Conservation (phyloP, 2,888 invertebrate species). For the Temnothorax rugatulus region DNA sequence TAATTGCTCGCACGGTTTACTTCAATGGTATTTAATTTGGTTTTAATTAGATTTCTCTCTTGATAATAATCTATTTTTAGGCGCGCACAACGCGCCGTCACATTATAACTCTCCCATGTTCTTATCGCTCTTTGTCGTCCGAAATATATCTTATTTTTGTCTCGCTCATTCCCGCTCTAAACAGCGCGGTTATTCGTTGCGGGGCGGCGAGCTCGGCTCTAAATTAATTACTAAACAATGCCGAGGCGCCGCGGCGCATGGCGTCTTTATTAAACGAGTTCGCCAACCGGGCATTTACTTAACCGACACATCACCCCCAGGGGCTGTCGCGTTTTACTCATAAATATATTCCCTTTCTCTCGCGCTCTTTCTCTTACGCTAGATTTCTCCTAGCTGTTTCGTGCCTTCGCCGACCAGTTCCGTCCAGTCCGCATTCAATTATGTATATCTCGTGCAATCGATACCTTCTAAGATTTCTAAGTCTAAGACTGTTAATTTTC, state of each 20-base stretch:
- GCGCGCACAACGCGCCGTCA: neutral
- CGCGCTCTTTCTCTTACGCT: neutral
- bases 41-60: slow-evolving; percentile 31
- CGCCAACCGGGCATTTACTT: slow-evolving; percentile 73
- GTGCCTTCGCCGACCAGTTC: neutral
- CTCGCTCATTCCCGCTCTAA: slow-evolving; percentile 17
- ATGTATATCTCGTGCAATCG: slow-evolving; percentile 11
- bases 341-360: slow-evolving; percentile 29
- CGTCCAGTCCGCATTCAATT: neutral
- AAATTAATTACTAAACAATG: slow-evolving; percentile 81
- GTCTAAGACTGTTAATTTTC: neutral
- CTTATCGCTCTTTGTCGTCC: neutral
- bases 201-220: slow-evolving; percentile 64
- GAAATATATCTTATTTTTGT: slow-evolving; percentile 36
- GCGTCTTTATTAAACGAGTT: slow-evolving; percentile 79
- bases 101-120: neutral
- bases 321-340: slow-evolving; percentile 59
- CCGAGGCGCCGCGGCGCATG: slow-evolving; percentile 61
- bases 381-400: neutral
- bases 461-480: neutral
- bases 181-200: slow-evolving; percentile 18
- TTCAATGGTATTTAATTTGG: slow-evolving; percentile 25
- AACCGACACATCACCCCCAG: slow-evolving; percentile 76
- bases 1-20: slow-evolving; percentile 28
- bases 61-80: slow-evolving; percentile 30